These are phyloP conservation scores for Pseudotriccus pelzelni DNA, from an alignment of 2,797 vertebrate genomes.

Conservation along the genomic window DNA sequence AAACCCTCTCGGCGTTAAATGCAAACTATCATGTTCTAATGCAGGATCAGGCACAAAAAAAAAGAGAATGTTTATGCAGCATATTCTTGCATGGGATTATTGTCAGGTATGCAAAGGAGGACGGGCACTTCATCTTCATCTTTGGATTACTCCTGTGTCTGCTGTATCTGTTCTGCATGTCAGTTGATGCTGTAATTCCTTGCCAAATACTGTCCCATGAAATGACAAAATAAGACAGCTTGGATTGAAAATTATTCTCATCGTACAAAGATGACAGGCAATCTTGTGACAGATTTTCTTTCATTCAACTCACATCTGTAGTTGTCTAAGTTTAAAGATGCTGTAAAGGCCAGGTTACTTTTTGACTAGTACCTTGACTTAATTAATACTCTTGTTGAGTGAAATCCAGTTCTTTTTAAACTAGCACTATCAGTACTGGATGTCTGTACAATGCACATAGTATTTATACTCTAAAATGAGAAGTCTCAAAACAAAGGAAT, in stretches of 20 bases:
- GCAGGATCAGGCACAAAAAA: background rate
- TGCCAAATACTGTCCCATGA: background rate
- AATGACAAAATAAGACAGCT: background rate
- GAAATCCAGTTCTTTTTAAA: background rate
- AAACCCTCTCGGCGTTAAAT: background rate
- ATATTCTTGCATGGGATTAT: background rate
- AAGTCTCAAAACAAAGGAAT: constrained; percentile 12
- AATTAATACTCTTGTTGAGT: background rate
- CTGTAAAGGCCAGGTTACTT: background rate
- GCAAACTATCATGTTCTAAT: background rate
- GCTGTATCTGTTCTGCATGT: background rate
- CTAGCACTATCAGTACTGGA: background rate
- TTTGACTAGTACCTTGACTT: background rate
- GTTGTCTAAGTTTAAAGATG: background rate
- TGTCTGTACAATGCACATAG: background rate
- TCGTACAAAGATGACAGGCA: background rate
- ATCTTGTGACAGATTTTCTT: background rate
- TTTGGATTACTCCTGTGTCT: background rate
- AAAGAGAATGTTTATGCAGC: background rate
- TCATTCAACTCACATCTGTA: background rate
- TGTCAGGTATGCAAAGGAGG: background rate
- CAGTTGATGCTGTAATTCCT: background rate
- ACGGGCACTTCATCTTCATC: background rate
- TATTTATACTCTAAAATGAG: background rate
- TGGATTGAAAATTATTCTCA: background rate